Conservation (phyloP, 2,797 vertebrate species). For the Amblyopsis hoosieri region DNA sequence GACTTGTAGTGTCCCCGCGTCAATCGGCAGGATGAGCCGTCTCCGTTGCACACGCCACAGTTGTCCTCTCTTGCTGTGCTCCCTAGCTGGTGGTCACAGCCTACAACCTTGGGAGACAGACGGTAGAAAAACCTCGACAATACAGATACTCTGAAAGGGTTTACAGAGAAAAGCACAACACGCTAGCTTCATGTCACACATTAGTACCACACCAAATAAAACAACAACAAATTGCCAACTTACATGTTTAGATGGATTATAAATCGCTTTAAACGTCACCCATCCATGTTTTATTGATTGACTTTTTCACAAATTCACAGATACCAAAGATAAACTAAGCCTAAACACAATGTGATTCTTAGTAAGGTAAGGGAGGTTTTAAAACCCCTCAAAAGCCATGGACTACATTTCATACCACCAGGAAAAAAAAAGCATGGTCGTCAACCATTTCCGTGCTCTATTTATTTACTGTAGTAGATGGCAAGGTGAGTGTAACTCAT, state of each 20-base stretch:
- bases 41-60: conserved; percentile 94
- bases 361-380: conserved; percentile 24
- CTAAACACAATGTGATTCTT: conserved; percentile 52
- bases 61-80: conserved; percentile 95
- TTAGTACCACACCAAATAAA: background rate
- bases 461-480: no score
- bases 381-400: conserved; percentile 19
- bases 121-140: background rate
- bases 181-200: background rate
- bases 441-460: conserved; percentile 54
- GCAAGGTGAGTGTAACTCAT: no score
- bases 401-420: conserved; percentile 49
- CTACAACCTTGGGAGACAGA: conserved; percentile 85
- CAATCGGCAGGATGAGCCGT: conserved; percentile 93
- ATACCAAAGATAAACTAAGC: conserved; percentile 40
- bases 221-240: conserved; percentile 22
- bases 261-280: background rate
- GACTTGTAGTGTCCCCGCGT: conserved; percentile 95
- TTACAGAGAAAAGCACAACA: background rate
- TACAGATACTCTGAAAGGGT: background rate
- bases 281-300: conserved; percentile 51
- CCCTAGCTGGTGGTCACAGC: conserved; percentile 93
- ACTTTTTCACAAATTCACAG: conserved; percentile 22
- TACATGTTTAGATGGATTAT: conserved; percentile 3
- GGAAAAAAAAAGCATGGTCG: conserved; percentile 40